Base-by-base conservation (phyloP, 2,888 invertebrate species). In the Meteorus colon region DNA sequence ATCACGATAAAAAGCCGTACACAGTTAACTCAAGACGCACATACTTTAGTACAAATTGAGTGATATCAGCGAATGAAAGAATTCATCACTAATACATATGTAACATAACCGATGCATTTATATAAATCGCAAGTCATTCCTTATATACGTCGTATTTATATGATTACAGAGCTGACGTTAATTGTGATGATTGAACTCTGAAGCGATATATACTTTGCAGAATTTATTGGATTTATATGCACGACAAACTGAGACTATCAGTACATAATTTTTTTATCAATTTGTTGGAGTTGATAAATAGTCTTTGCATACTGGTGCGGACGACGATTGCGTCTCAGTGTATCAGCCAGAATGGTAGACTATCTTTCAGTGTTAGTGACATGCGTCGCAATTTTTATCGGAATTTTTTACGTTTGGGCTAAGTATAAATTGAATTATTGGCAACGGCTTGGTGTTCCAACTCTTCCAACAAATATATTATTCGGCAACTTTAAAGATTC, bases 401-500 rank as follows among this genome's bases (percentile, higher is more conserved):
- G 75, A 5, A 41, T 79, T 67, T 81, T 82, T 45, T 81, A 82
- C 14, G 2, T 81, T 0, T 85, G 82, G 75, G 70, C 82, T 27
- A 86, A 80, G 34, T 80, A 82, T 51, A 79, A 77, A 3, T 81
- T 80, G 4, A 79, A 73, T 12, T 86, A 86, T 68, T 86, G 86
- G 86, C 76, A 83, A 62, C 81, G 81, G 48, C 77, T 73, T 0
- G 85, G 86, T 14, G 67, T 86, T 16, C 81, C 79, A 14, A 79
- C 82, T 1, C 4, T 80, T 14, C 81, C 85, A 29, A 78, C 77
- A 0, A 81, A 84, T 51, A 78, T 84, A 65, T 70, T 86, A 0
- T 85, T 83, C 31, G 86, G 86, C 4, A 82, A 86, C 65, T 75
- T 82, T 16, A 82, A 83, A 24, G 84, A 86, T 31, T 73, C 77